Conservation (phyloP, 2,113 vertebrate species). For the Mystacornis crossleyi region DNA sequence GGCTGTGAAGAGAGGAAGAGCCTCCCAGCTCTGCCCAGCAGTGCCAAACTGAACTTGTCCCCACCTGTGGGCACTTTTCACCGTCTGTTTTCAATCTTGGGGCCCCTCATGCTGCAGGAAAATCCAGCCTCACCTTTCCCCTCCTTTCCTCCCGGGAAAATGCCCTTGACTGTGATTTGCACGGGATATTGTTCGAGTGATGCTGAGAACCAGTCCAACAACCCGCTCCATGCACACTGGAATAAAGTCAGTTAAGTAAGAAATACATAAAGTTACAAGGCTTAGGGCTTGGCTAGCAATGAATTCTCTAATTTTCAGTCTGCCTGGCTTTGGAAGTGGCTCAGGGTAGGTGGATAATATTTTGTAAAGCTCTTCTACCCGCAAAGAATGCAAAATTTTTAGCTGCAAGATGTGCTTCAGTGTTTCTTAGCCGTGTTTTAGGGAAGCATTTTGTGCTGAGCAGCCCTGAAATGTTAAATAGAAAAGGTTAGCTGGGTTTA, state of each 20-base stretch:
- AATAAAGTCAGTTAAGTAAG: neutral
- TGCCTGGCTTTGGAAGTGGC: neutral
- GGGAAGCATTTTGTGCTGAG: neutral
- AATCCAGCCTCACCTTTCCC: neutral
- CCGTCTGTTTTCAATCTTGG: neutral
- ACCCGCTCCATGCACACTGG: neutral
- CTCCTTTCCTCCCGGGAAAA: neutral
- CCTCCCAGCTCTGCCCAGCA: neutral
- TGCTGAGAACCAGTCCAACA: slow-evolving; percentile 27
- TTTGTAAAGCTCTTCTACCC: neutral
- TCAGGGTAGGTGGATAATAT: neutral
- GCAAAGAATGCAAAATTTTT: neutral
- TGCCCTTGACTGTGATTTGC: neutral
- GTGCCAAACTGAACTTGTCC: rapidly evolving
- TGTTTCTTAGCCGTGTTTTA: neutral
- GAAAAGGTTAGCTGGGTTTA: neutral
- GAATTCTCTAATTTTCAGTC: neutral
- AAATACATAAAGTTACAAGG: neutral
- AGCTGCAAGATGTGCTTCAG: neutral
- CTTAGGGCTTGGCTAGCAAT: neutral
- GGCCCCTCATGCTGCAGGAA: neutral
- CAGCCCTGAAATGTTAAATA: neutral
- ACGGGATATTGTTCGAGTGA: neutral
- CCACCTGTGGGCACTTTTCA: neutral
- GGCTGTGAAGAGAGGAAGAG: neutral